phyloP scores from a whole-genome alignment of 2,888 invertebrate genomes.

The Synanthedon formicaeformis region DNA sequence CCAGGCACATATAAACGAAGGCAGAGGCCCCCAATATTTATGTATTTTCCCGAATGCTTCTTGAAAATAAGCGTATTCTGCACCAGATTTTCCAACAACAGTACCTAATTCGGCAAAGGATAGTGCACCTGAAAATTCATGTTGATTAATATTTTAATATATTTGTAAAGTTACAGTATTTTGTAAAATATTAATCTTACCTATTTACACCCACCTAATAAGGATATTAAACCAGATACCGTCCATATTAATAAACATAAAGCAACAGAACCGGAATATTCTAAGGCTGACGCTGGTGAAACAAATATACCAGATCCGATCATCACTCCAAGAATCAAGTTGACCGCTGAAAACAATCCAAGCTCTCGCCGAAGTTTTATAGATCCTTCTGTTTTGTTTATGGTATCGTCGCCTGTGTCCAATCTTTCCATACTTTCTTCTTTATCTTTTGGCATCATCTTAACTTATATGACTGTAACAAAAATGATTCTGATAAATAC shows the following conservation, averaged over 20 bases:
- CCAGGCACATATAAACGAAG: constrained; percentile 83
- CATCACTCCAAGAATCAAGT: constrained; percentile 88
- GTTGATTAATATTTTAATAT: neutral
- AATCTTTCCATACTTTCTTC: constrained; percentile 17
- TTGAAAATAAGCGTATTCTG: constrained; percentile 83
- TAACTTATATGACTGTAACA: neutral
- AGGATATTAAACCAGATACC: constrained; percentile 81
- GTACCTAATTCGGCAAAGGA: constrained; percentile 86
- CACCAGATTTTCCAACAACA: constrained; percentile 82
- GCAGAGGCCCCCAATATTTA: constrained; percentile 77
- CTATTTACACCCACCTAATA: constrained; percentile 74
- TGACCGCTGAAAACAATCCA: constrained; percentile 84
- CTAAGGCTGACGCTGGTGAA: constrained; percentile 81
- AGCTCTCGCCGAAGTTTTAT: constrained; percentile 79
- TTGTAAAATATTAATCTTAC: constrained; percentile 31
- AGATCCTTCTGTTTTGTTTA: constrained; percentile 31
- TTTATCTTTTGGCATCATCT: neutral
- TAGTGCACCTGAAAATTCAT: constrained; percentile 73
- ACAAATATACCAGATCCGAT: constrained; percentile 92
- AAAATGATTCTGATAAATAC: neutral
- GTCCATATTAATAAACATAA: constrained; percentile 84
- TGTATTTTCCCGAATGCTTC: constrained; percentile 78
- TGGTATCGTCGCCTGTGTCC: constrained; percentile 20
- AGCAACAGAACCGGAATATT: constrained; percentile 83
- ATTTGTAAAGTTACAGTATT: neutral